A percentile compares a stretch with the other conserved stretches of the same genome.
Conservation (phyloP, 2,888 invertebrate species). For the Parasteatoda lunata region DNA sequence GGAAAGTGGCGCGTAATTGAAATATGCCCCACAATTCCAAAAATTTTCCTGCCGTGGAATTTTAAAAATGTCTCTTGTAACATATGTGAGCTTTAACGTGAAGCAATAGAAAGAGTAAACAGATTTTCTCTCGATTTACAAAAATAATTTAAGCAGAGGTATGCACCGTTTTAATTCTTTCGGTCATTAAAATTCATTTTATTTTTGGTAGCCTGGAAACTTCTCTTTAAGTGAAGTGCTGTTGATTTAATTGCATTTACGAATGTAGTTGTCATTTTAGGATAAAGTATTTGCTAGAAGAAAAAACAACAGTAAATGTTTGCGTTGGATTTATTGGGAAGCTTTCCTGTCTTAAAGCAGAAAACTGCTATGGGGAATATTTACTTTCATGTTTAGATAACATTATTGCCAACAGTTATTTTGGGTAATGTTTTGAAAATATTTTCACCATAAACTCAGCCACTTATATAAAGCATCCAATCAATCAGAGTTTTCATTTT, state of each 20-base stretch:
- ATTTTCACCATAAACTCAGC: too few species aligned
- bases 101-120: neutral
- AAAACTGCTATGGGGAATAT: too few species aligned
- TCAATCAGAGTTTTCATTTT: too few species aligned
- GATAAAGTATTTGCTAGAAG: neutral
- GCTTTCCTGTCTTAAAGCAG: too few species aligned
- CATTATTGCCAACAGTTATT: too few species aligned
- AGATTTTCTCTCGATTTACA: neutral
- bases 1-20: slow-evolving; percentile 46
- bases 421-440: too few species aligned
- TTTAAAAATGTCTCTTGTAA: neutral
- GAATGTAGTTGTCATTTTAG: neutral
- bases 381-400: too few species aligned
- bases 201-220: slow-evolving; percentile 15
- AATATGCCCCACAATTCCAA: slow-evolving; percentile 28
- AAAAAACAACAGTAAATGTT: neutral
- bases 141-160: slow-evolving; percentile 9
- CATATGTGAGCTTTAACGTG: neutral
- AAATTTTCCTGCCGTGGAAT: neutral
- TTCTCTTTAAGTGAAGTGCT: slow-evolving; percentile 13
- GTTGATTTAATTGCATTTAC: slow-evolving; percentile 39
- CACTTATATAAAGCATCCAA: too few species aligned
- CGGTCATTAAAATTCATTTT: slow-evolving; percentile 54
- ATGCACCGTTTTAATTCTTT: slow-evolving; percentile 41
- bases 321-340: too few species aligned